Conservation (phyloP, 1,140 invertebrate species). For the Sarcophaga peregrina region DNA sequence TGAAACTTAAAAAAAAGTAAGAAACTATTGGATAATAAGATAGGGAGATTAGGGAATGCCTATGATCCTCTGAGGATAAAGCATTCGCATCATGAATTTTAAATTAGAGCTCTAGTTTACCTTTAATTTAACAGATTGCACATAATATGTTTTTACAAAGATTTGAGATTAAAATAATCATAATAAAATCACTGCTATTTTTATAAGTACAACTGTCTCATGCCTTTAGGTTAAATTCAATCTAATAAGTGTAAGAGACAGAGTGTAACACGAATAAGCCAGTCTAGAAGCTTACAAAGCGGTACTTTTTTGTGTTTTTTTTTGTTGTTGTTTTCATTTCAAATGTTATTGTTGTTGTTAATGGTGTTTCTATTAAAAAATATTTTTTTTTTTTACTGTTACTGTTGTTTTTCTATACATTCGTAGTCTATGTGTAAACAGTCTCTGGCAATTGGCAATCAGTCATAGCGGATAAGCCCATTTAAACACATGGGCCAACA, state of each 20-base stretch:
- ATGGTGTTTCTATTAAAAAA: too few species aligned
- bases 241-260: neutral
- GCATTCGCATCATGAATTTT: too few species aligned
- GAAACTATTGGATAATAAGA: too few species aligned
- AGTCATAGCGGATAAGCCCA: slow-evolving; percentile 21
- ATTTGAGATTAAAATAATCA: too few species aligned
- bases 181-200: neutral
- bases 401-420: neutral
- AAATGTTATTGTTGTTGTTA: neutral
- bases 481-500: neutral
- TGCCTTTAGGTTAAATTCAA: neutral
- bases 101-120: too few species aligned
- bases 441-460: slow-evolving; percentile 20
- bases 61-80: too few species aligned
- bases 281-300: neutral
- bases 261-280: neutral
- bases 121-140: too few species aligned
- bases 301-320: neutral
- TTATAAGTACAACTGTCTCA: neutral
- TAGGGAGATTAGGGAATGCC: too few species aligned
- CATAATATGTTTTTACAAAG: too few species aligned
- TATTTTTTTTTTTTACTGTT: too few species aligned
- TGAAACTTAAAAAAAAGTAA: too few species aligned
- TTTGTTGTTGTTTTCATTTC: too few species aligned
- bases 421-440: neutral